Percentiles rank a stretch among this genome's conserved stretches.
phyloP scores from a whole-genome alignment of 2,888 invertebrate genomes.

The Stictocephala bisonia region DNA sequence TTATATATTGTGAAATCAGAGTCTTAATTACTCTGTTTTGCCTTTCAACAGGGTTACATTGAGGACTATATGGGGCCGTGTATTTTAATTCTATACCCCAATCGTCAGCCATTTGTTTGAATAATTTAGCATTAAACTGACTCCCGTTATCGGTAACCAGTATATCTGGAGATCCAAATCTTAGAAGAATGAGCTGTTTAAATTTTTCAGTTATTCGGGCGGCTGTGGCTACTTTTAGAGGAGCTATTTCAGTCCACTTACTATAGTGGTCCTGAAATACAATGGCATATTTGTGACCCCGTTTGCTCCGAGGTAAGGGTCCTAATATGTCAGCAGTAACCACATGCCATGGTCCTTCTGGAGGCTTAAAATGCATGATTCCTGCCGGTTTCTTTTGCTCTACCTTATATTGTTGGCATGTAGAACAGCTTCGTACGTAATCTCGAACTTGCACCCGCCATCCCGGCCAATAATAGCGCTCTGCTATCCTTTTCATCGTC shows the following conservation, averaged over 20 bases:
- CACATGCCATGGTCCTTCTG: conserved; percentile 15
- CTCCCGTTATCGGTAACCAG: conserved; percentile 11
- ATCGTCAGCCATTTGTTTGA: background rate
- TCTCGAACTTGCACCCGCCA: background rate
- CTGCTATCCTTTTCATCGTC: background rate
- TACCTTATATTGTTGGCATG: conserved; percentile 4
- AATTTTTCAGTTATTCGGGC: background rate
- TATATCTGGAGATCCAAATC: conserved; percentile 2
- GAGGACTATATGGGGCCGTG: conserved; percentile 59
- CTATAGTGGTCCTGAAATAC: conserved; percentile 59
- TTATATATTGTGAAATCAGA: conserved; percentile 60
- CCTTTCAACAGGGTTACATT: conserved; percentile 62
- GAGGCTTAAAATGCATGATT: background rate
- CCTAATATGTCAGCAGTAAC: conserved; percentile 58
- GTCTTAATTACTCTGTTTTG: conserved; percentile 60
- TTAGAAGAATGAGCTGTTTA: background rate
- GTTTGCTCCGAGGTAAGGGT: conserved; percentile 58
- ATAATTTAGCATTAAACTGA: no score
- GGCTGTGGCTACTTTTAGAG: conserved; percentile 55
- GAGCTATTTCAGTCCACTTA: conserved; percentile 55
- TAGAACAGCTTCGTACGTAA: background rate
- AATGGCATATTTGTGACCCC: conserved; percentile 55
- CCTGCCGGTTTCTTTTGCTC: conserved; percentile 5
- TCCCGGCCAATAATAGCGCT: conserved; percentile 10
- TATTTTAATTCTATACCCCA: conserved; percentile 51